Percentiles rank a stretch among this genome's conserved stretches.
Conservation (phyloP, 2,113 vertebrate species). For the Lethenteron reissneri region DNA sequence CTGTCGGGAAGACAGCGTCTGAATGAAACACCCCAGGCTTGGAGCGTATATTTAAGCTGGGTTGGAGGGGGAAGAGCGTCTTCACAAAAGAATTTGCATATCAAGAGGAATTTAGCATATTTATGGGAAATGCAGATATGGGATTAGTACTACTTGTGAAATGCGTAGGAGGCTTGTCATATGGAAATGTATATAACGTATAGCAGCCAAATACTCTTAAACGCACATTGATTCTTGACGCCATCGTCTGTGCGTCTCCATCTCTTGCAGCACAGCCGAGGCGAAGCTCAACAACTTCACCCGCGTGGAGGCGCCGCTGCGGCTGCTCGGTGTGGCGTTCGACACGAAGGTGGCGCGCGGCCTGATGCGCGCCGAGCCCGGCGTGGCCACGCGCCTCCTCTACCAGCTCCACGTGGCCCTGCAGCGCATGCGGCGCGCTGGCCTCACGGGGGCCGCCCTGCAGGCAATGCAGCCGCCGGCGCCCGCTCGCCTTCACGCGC, state of each 20-base stretch:
- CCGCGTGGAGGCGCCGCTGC: conserved; percentile 49
- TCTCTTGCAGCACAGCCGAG: conserved; percentile 25
- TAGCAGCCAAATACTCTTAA: neutral
- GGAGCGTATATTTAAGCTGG: no score
- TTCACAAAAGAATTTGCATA: no score
- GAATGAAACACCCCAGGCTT: no score
- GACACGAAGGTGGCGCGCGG: conserved; percentile 35
- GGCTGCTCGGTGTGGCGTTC: conserved; percentile 47
- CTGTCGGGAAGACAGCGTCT: no score
- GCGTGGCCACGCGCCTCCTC: conserved; percentile 44
- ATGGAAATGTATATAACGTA: no score
- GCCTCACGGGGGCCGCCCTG: conserved; percentile 24
- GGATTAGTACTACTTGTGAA: no score
- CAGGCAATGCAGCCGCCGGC: conserved; percentile 30
- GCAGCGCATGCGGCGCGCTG: conserved; percentile 41
- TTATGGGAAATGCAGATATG: no score
- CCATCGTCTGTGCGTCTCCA: no score
- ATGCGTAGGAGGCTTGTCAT: no score
- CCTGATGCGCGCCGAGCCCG: conserved; percentile 48
- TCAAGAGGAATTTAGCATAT: no score
- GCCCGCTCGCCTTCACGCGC: conserved; percentile 19
- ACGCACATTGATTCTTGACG: no score
- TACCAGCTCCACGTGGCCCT: conserved; percentile 56
- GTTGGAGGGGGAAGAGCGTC: no score
- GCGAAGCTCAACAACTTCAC: conserved; percentile 64